Evolutionary conservation across 2,888 invertebrate species (phyloP).

Genomic region (Tolmerus cingulatus): DNA sequence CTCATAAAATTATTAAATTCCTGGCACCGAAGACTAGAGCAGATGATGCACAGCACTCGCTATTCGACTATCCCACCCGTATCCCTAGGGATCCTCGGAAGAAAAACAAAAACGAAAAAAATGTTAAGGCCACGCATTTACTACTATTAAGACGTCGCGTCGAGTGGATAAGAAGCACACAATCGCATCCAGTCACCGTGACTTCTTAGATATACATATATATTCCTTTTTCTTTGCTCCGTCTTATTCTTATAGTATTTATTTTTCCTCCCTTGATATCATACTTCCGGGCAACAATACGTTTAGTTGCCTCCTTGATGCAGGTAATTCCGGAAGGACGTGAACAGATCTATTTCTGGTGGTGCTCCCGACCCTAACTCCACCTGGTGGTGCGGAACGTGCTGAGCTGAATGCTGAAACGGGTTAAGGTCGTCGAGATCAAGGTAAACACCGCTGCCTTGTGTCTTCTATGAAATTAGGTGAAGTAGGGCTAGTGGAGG

Average conservation of each 20-base stretch:
- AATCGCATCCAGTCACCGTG: background rate
- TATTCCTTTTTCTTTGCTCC: background rate
- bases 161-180: background rate
- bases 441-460: background rate
- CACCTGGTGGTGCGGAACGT: background rate
- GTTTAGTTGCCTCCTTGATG: background rate
- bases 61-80: background rate
- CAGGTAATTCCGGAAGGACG: background rate
- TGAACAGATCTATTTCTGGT: background rate
- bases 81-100: background rate
- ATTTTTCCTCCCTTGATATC: background rate
- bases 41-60: background rate
- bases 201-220: background rate
- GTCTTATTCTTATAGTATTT: background rate
- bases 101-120: background rate
- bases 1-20: conserved; percentile 36
- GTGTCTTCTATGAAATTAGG: background rate
- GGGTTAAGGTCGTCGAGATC: background rate
- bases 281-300: background rate
- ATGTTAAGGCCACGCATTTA: background rate
- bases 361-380: background rate
- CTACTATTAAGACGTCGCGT: background rate
- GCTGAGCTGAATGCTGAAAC: background rate
- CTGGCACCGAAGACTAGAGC: background rate
- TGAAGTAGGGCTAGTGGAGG: background rate